Base-by-base conservation (phyloP, 2,888 invertebrate species). In the Monopis laevigella region DNA sequence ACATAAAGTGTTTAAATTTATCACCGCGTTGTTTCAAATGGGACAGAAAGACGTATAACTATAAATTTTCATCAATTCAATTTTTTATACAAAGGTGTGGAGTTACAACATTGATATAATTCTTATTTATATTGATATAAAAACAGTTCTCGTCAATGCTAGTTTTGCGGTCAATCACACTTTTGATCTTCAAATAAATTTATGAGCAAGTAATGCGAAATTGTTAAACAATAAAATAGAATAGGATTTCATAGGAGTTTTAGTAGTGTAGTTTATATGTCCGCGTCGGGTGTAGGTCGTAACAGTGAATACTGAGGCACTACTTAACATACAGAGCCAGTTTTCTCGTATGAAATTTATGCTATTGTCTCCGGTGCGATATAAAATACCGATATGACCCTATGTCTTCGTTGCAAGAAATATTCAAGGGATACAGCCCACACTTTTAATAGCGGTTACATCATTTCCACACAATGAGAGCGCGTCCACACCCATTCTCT, bases 401-500 rank as follows among this genome's bases (percentile, higher is more conserved):
- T 68, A 70, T 70, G 75, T 78, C 78, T 78, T 75, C 72, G 74
- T 72, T 65, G 75, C 73, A 78, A 78, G 78, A 78, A 78, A 78
- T 78, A 77, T 78, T 77, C 75, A 78, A 72, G 75, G 77, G 74
- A 77, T 73, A 77, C 78, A 58, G 62, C 80, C 80, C 75, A 80
- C 80, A 80, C 80, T 80, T 78, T 78, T 80, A 78, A 80, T 80
- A 77, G 80, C 65, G 73, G 77, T 78, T 78, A 77, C 80, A 80
- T 78, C 75, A 80, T 80, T 80, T 80, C 80, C 80, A 80, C 80
- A 80, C 80, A 80, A 80, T 80, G 78, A 78, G 75, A 74, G 65
- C 72, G 72, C 70, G 74, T 80, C 80, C 80, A 80, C 80, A 78
- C 80, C 80, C 80, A 80, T 78, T 80, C 80, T 80, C 77, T 78